Evolutionary conservation across 2,888 invertebrate genomes (phyloP), one percentile per base, ranked within the genome.

Genomic region (Acanthacorydalis orientalis): DNA sequence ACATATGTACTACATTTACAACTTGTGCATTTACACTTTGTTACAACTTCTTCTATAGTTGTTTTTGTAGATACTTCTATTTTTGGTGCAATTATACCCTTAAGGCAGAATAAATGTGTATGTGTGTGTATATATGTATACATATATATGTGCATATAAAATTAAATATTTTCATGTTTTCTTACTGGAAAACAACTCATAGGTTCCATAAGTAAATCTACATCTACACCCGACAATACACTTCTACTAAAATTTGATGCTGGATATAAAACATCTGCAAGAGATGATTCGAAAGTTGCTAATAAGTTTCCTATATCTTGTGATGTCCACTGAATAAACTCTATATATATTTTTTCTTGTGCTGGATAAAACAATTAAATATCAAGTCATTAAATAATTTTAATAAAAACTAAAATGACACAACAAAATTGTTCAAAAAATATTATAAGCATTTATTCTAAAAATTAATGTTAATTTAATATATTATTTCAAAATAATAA

Each of bases 51-150:
- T 58, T 80, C 78, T 49, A 82, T 74, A 1, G 75, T 73, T 2
- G 80, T 78, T 58, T 74, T 78, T 1, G 80, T 80, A 4, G 75
- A 71, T 48, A 82, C 68, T 63, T 81, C 80, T 49, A 82, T 75
- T 67, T 82, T 83, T 0, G 83, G 83, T 2, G 79, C 74, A 42
- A 82, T 65, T 40, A 80, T 80, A 43, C 83, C 82, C 80, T 80
- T 56, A 9, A 61, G 58, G 10, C 8, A 15, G 42, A 43, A 42
- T 10, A 42, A 23, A 12, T 42, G 11, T 42, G 23, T 11, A 42
- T n/a, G 35, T 35, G 11, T 12, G 12, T 11, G 42, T n/a, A 12
- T 39, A 38, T 11, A 10, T 42, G n/a, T 46, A n/a, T n/a, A 16
- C 6, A 10, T 43, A 31, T 14, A 32, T 32, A 7, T 31, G 1